phyloP scores from a whole-genome alignment of 2,888 invertebrate species.

The Phymatocera aterrima region DNA sequence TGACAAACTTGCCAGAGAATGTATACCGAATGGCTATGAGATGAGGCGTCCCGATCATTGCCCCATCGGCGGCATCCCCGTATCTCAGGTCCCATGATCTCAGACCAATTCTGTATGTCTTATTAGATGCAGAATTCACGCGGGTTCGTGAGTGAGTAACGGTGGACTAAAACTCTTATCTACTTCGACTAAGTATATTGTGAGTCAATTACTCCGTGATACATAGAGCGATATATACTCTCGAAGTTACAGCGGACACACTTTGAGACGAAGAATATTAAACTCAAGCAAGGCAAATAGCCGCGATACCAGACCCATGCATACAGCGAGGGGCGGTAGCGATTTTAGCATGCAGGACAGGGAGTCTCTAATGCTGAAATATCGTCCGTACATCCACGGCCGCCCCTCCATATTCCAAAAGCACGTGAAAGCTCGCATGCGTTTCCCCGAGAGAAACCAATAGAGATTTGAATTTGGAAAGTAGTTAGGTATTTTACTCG shows the following conservation, averaged over 20 bases:
- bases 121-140: background rate
- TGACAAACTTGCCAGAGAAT: background rate
- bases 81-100: background rate
- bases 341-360: slow-evolving; percentile 61
- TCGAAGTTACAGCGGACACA: slow-evolving; percentile 4
- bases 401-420: slow-evolving; percentile 37
- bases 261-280: slow-evolving; percentile 36
- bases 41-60: background rate
- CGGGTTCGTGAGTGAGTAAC: too few species aligned
- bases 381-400: slow-evolving; percentile 54
- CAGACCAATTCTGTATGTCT: background rate
- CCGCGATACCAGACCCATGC: slow-evolving; percentile 31
- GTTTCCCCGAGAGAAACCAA: slow-evolving; percentile 10
- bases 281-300: slow-evolving; percentile 31
- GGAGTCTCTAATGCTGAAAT: slow-evolving; percentile 61
- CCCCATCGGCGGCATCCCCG: background rate
- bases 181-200: background rate
- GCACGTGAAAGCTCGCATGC: slow-evolving; percentile 40
- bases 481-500: background rate
- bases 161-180: background rate
- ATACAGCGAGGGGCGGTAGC: background rate
- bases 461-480: background rate
- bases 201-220: slow-evolving; percentile 26
- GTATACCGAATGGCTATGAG: background rate
- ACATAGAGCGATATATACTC: slow-evolving; percentile 1